A percentile compares a stretch with the other conserved stretches of the same genome.
phyloP scores from a whole-genome alignment of 2,888 invertebrate genomes.

The Trichopoda pennipes region DNA sequence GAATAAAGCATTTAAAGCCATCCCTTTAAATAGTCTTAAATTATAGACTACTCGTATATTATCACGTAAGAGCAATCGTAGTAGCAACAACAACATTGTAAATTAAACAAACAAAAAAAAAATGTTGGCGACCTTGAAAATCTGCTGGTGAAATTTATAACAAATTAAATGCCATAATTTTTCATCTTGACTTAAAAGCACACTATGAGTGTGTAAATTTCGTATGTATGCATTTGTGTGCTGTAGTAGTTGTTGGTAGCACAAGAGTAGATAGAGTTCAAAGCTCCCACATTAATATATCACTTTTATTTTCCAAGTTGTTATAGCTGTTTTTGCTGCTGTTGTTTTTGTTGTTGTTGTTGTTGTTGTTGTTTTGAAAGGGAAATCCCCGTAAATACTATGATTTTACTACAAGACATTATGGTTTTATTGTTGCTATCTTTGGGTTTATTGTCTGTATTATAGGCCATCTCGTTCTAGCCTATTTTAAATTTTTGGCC shows the following conservation, averaged over 20 bases:
- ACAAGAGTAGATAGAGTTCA: constrained; percentile 65
- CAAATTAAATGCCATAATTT: constrained; percentile 80
- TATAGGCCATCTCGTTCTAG: constrained; percentile 67
- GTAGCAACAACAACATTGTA: constrained; percentile 35
- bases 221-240: constrained; percentile 34
- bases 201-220: constrained; percentile 25
- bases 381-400: constrained; percentile 68
- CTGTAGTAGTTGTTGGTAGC: constrained; percentile 39
- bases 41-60: too few species aligned
- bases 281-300: constrained; percentile 69
- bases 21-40: too few species aligned
- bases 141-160: constrained; percentile 73
- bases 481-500: constrained; percentile 64
- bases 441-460: constrained; percentile 59
- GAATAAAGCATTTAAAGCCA: too few species aligned
- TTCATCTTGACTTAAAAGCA: constrained; percentile 77
- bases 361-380: constrained; percentile 61
- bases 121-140: constrained; percentile 64
- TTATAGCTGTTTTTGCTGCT: constrained; percentile 31
- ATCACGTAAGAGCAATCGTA: neutral
- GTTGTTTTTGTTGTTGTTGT: constrained; percentile 44
- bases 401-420: constrained; percentile 67
- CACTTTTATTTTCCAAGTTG: constrained; percentile 62
- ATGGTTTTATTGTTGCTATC: constrained; percentile 35
- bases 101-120: constrained; percentile 11